These are phyloP conservation scores for Mycteria americana DNA, from an alignment of 2,797 vertebrate genomes.

Conservation along the genomic window DNA sequence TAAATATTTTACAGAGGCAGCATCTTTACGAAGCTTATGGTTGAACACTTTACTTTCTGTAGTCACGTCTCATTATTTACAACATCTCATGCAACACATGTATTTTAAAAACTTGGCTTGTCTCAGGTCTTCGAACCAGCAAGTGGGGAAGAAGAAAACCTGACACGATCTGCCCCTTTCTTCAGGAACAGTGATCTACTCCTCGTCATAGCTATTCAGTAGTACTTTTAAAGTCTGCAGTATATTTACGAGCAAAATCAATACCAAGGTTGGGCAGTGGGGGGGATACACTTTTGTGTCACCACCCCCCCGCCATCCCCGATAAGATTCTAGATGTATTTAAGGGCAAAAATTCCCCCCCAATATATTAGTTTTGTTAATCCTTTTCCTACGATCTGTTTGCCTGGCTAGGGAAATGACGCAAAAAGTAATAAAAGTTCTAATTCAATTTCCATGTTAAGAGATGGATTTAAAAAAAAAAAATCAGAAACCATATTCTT, in stretches of 20 bases:
- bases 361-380: background rate
- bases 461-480: background rate
- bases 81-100: background rate
- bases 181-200: background rate
- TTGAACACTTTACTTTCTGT: background rate
- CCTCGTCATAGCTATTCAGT: background rate
- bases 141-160: fast-evolving
- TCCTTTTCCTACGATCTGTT: constrained; percentile 6
- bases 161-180: background rate
- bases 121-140: background rate
- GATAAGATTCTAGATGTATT: background rate
- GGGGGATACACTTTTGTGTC: background rate
- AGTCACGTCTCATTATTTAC: background rate
- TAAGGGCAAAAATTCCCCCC: background rate
- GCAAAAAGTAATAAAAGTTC: constrained; percentile 54
- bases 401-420: constrained; percentile 44
- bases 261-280: background rate
- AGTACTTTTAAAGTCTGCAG: background rate
- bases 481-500: constrained; percentile 41
- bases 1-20: constrained; percentile 14
- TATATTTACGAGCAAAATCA: background rate
- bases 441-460: constrained; percentile 65
- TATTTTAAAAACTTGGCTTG: background rate
- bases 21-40: background rate
- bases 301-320: too few species aligned